Base-by-base conservation (phyloP, 1,140 invertebrate species). In the Reticulitermes speratus region DNA sequence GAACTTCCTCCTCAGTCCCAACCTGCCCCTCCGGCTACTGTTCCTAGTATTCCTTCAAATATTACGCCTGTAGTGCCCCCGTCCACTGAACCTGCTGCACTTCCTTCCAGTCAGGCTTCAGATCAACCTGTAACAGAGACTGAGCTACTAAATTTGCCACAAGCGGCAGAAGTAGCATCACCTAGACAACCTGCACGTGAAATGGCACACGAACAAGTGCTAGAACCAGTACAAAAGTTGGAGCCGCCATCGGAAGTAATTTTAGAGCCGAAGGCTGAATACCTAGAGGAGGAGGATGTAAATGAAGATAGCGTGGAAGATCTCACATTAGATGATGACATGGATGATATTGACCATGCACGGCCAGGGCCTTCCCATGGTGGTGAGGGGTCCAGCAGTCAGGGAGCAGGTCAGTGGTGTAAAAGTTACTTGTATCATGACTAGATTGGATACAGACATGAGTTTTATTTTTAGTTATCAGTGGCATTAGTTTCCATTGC, bases 241-340 rank as follows among this genome's bases (percentile, higher is more conserved):
- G 89, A 89, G 87, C 88, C 88, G 52, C 81, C 85, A 45, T 89
- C 90, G 88, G 92, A 93, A 90, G 90, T 93, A 90, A 92, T 95
- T 90, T 93, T 95, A 88, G 94, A 95, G 92, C 95, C 95, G 90
- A 96, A 96, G 92, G 93, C 94, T 92, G 95, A 96, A 92, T 95
- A 95, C 91, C 91, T 94, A 88, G 95, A 96, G 88, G 52, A 96
- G 88, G 52, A 95, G 87, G 90, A 91, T 83, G 90, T 91, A 88
- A 93, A 94, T 86, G 94, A 96, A 88, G 96, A 96, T 89, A 95
- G 94, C 90, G 95, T 96, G 89, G 96, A 97, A 91, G 96, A 96
- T 91, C 93, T 96, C 90, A 96, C 95, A 87, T 91, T 96, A 87
- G 96, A 96, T 90, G 96, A 96, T 89, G 96, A 96, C 89, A 94